These are phyloP conservation scores for Chaetodon trifasciatus DNA, from an alignment of 2,797 vertebrate genomes.

Conservation along the genomic window DNA sequence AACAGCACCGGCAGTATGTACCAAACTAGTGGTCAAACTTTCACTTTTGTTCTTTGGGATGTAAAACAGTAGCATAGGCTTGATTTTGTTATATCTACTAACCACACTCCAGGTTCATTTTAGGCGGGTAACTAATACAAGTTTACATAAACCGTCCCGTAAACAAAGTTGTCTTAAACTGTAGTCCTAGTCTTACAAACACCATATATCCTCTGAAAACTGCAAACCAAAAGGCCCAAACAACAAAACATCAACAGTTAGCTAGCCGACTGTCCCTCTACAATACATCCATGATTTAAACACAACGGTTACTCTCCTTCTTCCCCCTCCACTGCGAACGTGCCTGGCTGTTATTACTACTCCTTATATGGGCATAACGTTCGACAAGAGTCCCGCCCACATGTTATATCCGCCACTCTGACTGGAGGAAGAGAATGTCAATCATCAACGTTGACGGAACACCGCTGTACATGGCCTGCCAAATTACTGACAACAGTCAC, in stretches of 20 bases:
- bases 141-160: neutral
- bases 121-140: neutral
- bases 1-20: neutral
- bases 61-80: neutral
- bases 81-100: neutral
- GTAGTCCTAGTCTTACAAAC: neutral
- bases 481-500: slow-evolving; percentile 47
- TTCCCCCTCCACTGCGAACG: neutral
- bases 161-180: neutral
- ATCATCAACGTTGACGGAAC: slow-evolving; percentile 22
- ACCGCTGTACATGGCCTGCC: slow-evolving; percentile 24
- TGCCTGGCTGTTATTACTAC: neutral
- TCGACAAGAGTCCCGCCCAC: slow-evolving; percentile 16
- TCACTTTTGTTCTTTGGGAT: neutral
- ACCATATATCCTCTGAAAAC: neutral
- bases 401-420: neutral
- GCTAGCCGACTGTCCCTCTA: neutral
- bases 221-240: neutral
- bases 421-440: slow-evolving; percentile 60
- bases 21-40: neutral
- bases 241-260: neutral
- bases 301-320: neutral
- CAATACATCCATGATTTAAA: neutral
- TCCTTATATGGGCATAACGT: slow-evolving; percentile 64
- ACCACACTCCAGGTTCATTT: neutral